Evolutionary conservation across 2,888 invertebrate genomes (phyloP).

Genomic region (Cartodere bifasciata): DNA sequence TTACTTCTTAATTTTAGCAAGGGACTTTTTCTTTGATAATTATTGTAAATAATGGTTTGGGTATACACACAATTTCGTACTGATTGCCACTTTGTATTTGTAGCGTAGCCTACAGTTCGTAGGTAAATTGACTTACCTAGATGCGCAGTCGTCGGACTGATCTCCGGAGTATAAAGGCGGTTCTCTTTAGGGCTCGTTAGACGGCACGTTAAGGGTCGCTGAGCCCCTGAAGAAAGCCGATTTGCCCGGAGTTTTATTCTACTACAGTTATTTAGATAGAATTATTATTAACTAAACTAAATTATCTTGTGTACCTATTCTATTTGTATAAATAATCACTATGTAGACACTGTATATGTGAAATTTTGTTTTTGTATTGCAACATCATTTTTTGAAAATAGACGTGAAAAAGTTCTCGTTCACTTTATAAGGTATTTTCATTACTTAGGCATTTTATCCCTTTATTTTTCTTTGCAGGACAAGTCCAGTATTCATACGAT

Average conservation of each 20-base stretch:
- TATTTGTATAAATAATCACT: slow-evolving; percentile 37
- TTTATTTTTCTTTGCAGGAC: slow-evolving; percentile 1
- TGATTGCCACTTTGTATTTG: slow-evolving; percentile 28
- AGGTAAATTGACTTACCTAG: slow-evolving; percentile 27
- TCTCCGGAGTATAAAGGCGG: slow-evolving; percentile 24
- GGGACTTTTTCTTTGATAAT: no score
- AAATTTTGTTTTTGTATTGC: slow-evolving; percentile 37
- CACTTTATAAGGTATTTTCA: no score
- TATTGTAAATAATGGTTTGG: slow-evolving; percentile 29
- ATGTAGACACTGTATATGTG: slow-evolving; percentile 37
- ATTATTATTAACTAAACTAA: slow-evolving; percentile 26
- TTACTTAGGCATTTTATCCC: background rate
- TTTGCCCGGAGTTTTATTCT: slow-evolving; percentile 13
- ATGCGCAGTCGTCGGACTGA: slow-evolving; percentile 28
- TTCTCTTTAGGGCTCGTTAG: slow-evolving; percentile 23
- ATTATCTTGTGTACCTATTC: slow-evolving; percentile 38
- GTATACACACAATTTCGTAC: slow-evolving; percentile 24
- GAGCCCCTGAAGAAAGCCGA: slow-evolving; percentile 11
- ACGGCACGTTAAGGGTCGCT: slow-evolving; percentile 34
- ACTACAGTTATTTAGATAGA: slow-evolving; percentile 20
- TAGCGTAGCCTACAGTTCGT: slow-evolving; percentile 20
- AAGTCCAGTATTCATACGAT: background rate
- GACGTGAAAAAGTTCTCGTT: slow-evolving; percentile 32
- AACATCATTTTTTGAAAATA: slow-evolving; percentile 31
- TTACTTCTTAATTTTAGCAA: no score